Percentiles rank a stretch among this genome's conserved stretches.
Evolutionary conservation across 2,113 vertebrate genomes (phyloP).

Genomic region (Patagioenas fasciata): DNA sequence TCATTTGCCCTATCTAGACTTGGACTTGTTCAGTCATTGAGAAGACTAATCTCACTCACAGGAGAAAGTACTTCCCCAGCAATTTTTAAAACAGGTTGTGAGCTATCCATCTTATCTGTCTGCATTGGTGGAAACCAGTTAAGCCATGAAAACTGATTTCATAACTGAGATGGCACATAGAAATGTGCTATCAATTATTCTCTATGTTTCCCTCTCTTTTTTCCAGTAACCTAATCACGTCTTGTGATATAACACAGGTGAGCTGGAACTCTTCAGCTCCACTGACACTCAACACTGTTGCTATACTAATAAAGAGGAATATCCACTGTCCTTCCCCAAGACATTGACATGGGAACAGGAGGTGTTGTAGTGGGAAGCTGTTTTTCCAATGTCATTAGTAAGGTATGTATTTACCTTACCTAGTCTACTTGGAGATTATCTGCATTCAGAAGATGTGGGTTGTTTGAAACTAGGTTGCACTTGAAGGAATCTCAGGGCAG

Average conservation of each 20-base stretch:
- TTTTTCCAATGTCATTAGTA: neutral
- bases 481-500: neutral
- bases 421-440: neutral
- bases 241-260: neutral
- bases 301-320: neutral
- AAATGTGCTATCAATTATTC: neutral
- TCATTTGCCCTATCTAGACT: neutral
- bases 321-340: neutral
- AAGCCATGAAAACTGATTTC: neutral
- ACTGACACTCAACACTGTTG: neutral
- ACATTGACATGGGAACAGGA: neutral
- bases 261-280: neutral
- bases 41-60: neutral
- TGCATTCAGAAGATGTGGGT: neutral
- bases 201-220: neutral
- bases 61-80: neutral
- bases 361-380: neutral
- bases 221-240: neutral
- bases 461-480: neutral
- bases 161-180: neutral
- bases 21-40: neutral
- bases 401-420: neutral
- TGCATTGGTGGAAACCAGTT: neutral
- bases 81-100: neutral
- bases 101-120: neutral